These are phyloP conservation scores for Morus bassanus DNA, from an alignment of 2,797 vertebrate genomes.

Conservation along the genomic window DNA sequence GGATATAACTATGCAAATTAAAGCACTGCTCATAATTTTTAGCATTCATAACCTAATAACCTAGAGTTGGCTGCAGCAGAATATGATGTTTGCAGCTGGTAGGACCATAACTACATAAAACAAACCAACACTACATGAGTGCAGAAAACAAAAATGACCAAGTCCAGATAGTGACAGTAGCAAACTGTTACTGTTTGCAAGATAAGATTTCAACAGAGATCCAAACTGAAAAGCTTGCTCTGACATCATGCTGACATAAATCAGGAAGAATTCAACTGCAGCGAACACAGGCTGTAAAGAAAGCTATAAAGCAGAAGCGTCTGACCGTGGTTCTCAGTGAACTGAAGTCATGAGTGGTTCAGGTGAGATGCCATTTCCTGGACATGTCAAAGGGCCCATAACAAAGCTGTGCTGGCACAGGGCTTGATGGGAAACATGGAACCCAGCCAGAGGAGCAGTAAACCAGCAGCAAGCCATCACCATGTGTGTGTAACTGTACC, in stretches of 20 bases:
- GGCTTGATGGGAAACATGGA: not conserved
- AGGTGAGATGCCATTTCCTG: not conserved
- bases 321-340: not conserved
- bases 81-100: slow-evolving; percentile 62
- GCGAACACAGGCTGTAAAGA: slow-evolving; percentile 19
- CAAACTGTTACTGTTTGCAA: not conserved
- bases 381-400: not conserved
- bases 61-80: slow-evolving; percentile 66
- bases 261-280: slow-evolving; percentile 56
- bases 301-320: slow-evolving; percentile 8
- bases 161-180: not conserved
- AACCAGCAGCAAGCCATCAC: not conserved
- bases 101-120: slow-evolving; percentile 43
- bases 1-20: slow-evolving; percentile 72
- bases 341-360: not conserved
- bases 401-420: not conserved
- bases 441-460: not conserved
- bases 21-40: slow-evolving; percentile 70
- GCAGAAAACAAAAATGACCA: slow-evolving; percentile 57
- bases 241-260: slow-evolving; percentile 49
- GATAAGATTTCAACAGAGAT: slow-evolving; percentile 45
- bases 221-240: slow-evolving; percentile 15
- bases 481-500: accelerated
- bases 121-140: not conserved
- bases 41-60: slow-evolving; percentile 72